Evolutionary conservation across 2,888 invertebrate species (phyloP).

Genomic region (Melinaea marsaeus): DNA sequence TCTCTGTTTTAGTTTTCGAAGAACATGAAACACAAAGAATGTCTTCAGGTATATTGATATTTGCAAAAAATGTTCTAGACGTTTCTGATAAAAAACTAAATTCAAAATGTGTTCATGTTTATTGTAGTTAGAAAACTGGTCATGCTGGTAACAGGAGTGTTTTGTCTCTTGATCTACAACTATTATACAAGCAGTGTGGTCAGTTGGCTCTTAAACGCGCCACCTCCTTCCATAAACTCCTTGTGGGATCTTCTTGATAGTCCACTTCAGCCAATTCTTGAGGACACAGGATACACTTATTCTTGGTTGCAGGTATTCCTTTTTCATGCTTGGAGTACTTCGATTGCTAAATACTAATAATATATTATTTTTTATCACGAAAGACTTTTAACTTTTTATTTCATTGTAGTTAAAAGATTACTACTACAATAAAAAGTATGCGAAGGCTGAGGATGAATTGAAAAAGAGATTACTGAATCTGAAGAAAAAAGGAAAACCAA

Average conservation of each 20-base stretch:
- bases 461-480: slow-evolving; percentile 52
- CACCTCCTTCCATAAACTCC: too few species aligned
- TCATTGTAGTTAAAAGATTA: slow-evolving; percentile 49
- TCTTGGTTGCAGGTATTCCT: slow-evolving; percentile 61
- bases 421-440: slow-evolving; percentile 50
- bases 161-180: slow-evolving; percentile 71
- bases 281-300: slow-evolving; percentile 68
- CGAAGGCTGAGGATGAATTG: slow-evolving; percentile 53
- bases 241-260: too few species aligned
- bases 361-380: too few species aligned
- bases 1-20: slow-evolving; percentile 51
- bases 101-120: not conserved
- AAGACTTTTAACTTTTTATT: too few species aligned
- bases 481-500: slow-evolving; percentile 41
- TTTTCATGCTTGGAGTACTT: not conserved
- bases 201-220: slow-evolving; percentile 75
- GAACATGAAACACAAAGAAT: slow-evolving; percentile 39
- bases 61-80: not conserved
- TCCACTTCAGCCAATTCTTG: slow-evolving; percentile 67
- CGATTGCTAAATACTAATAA: too few species aligned
- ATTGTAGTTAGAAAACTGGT: slow-evolving; percentile 53
- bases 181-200: slow-evolving; percentile 80
- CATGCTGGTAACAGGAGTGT: slow-evolving; percentile 57
- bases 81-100: not conserved
- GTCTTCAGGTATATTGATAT: slow-evolving; percentile 46